Base-by-base conservation (phyloP, 2,113 vertebrate species). In the Falco punctatus region DNA sequence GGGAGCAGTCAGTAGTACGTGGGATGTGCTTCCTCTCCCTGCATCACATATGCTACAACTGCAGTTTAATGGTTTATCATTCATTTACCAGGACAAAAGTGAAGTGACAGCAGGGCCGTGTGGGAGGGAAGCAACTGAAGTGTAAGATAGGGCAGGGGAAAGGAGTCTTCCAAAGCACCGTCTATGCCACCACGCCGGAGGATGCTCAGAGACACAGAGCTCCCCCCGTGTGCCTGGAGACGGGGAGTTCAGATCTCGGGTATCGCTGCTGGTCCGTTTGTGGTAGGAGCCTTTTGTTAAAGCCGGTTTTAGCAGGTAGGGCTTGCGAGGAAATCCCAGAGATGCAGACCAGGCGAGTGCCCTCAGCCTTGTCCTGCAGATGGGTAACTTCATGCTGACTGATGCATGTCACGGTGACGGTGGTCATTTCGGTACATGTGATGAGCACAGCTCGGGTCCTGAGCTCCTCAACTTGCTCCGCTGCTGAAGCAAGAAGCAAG, bases 71-170 rank as follows among this genome's bases (percentile, higher is more conserved):
- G 73, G 73, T 86, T 88, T 38, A 28, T 92, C 90, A 79, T 92
- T 95, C 91, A 86, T 49, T 59, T 46, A 55, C 72, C 27, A n/a
- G 83, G 92, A 95, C 86, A 91, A 59, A 92, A 95, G 75, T 14
- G 55, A 70, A 92, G 64, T 59, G 94, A 95, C 95, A 97, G 95
- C 94, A 95, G 94, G 87, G 74, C 80, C 66, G 75, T 22, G 94
- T 97, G 85, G 96, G 95, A 92, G 54, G 92, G 74, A 77, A 28
- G 61, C 27, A 54, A 59, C 58, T 4, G 1, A 78, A 24, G 32
- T 91, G 71, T 89, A n/a, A 83, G 94, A 42, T 17, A 35, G 18
- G 70, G 44, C 9, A 77, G 28, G 84, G 65, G 15, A 15, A 72
- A 64, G 72, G 77, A 62, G 71, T 42, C 49, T 70, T 61, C 82